Evolutionary conservation across 2,888 invertebrate species (phyloP), one percentile per base, ranked within the genome.

Genomic region (Pristionchus japonicus): DNA sequence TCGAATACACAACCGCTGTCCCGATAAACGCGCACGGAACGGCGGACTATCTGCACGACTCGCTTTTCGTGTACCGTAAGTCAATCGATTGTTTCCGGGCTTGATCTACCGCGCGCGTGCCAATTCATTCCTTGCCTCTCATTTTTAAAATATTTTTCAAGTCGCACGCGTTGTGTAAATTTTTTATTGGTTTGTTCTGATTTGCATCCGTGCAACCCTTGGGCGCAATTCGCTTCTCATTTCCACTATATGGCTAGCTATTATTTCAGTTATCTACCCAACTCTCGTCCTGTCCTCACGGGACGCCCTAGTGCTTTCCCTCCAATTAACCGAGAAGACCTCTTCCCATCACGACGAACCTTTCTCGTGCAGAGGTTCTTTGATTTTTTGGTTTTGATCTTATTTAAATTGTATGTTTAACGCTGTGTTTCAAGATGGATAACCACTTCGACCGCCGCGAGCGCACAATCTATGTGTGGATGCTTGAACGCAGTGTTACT

Each of bases 401-500:
- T n/a, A n/a, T n/a, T n/a, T n/a, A n/a, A n/a, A n/a, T n/a, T n/a
- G n/a, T n/a, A n/a, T n/a, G n/a, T n/a, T n/a, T n/a, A n/a, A n/a
- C n/a, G n/a, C n/a, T n/a, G n/a, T n/a, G n/a, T n/a, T 61, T 57
- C 84, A 84, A 40, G 7, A 88, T 88, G 88, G 88, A 88, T 27
- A 88, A 82, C 49, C 47, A 52, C 47, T 88, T 61, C 40, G 88
- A 88, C 40, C 80, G 88, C 34, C 80, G 88, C 20, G 88, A 88
- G 47, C 80, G 88, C 47, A 88, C 88, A 47, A 43, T 88, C 17
- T 88, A 88, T 49, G 88, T 88, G 34, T 82, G 82, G 82, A 88
- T 82, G 80, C 80, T 88, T 40, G 82, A 88, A 47, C 80, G 77
- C 23, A 82, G 15, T 34, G 88, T 88, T 4, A 88, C 88, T 4